Percentiles rank a stretch among this genome's conserved stretches.
These are phyloP conservation scores for Xyrichtys novacula DNA, from an alignment of 2,797 vertebrate species.

Conservation along the genomic window DNA sequence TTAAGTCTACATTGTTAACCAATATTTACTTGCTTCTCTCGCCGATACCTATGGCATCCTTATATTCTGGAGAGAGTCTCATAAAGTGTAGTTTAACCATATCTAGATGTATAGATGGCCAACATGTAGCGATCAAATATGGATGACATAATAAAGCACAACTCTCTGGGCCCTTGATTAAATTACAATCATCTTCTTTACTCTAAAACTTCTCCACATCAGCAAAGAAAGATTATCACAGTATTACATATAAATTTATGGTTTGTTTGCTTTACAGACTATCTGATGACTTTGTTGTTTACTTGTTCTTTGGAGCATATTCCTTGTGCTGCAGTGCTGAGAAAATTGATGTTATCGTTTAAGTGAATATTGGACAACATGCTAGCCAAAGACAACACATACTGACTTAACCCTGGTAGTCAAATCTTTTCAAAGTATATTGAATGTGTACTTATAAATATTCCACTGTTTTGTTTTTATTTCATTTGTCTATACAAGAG, in stretches of 20 bases:
- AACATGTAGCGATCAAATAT: not conserved
- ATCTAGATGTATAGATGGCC: too few species aligned
- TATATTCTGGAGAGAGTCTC: too few species aligned
- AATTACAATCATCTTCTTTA: not conserved
- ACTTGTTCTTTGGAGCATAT: not conserved
- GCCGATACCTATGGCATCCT: not conserved
- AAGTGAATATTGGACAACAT: not conserved
- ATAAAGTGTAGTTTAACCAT: too few species aligned
- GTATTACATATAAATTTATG: not conserved
- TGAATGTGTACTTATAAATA: not conserved
- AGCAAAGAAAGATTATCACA: not conserved
- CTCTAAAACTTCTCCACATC: not conserved
- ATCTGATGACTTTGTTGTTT: not conserved
- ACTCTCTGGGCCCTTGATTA: not conserved
- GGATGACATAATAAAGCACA: not conserved
- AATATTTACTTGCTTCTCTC: not conserved
- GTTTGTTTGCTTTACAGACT: not conserved
- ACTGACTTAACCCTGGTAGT: not conserved
- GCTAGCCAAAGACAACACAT: not conserved
- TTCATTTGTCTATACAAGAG: conserved; percentile 16
- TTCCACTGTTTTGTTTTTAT: not conserved
- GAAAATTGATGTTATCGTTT: not conserved
- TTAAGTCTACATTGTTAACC: not conserved
- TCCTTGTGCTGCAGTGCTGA: not conserved
- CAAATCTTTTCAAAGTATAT: not conserved